Conservation (phyloP, 2,113 vertebrate genomes). For the Platichthys stellatus region DNA sequence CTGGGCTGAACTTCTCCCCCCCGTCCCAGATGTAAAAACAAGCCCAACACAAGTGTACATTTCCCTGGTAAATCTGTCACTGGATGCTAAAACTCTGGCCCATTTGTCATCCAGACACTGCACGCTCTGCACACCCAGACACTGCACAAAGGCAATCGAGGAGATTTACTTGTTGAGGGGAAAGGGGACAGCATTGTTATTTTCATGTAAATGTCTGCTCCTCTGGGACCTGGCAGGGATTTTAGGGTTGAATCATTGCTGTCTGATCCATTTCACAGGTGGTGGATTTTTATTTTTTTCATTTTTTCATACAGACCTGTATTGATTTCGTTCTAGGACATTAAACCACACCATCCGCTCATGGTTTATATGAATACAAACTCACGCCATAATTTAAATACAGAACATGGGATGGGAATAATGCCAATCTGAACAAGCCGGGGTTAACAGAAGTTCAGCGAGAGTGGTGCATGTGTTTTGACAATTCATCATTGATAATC, state of each 20-base stretch:
- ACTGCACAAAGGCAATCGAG: slow-evolving; percentile 55
- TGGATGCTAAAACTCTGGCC: slow-evolving; percentile 43
- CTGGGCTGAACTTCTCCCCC: slow-evolving; percentile 5
- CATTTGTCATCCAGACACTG: slow-evolving; percentile 47
- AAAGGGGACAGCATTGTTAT: slow-evolving; percentile 41
- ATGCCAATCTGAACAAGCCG: slow-evolving; percentile 33
- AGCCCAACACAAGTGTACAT: slow-evolving; percentile 44
- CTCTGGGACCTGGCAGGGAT: slow-evolving; percentile 19
- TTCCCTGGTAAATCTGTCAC: slow-evolving; percentile 71
- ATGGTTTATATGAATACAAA: slow-evolving; percentile 29
- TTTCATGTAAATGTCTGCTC: slow-evolving; percentile 59
- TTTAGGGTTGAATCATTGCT: slow-evolving; percentile 34
- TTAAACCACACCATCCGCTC: slow-evolving; percentile 50
- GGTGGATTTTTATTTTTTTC: slow-evolving; percentile 24
- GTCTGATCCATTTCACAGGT: slow-evolving; percentile 57
- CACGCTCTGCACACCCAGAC: slow-evolving; percentile 33
- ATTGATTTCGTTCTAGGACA: slow-evolving; percentile 36
- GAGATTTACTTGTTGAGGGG: slow-evolving; percentile 48
- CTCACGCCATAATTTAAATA: slow-evolving; percentile 44
- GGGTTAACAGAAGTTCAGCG: slow-evolving; percentile 54
- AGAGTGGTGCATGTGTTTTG: slow-evolving; percentile 53
- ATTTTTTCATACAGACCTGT: slow-evolving; percentile 15
- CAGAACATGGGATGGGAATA: slow-evolving; percentile 26
- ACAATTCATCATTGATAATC: slow-evolving; percentile 59
- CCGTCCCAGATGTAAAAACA: slow-evolving; percentile 64